Base-by-base conservation (phyloP, 2,888 invertebrate species). In the Tetropium fuscum region DNA sequence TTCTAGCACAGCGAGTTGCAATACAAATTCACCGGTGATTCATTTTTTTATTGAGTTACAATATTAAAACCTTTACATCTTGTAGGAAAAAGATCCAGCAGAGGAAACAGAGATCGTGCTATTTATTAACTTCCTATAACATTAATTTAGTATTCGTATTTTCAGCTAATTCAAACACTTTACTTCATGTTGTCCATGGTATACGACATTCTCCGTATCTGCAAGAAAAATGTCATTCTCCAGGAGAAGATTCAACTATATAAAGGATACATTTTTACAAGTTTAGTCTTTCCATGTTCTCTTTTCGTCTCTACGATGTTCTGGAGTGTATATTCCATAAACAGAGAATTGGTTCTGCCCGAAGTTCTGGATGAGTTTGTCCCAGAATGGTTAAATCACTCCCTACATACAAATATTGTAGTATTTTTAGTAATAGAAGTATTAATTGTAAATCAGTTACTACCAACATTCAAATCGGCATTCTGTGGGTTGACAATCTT, bases 291-390 rank as follows among this genome's bases (percentile, higher is more conserved):
- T 53, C 65, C 68, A 2, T 65, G 56, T 30, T 53, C 68, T 0
- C 19, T 69, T 11, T 66, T 69, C 49, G 64, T 70, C 2, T 51
- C 59, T 6, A 18, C 53, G 16, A 63, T 65, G 63, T 70, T 70
- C 36, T 70, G 70, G 70, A 48, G 56, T 18, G 44, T 70, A 4
- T 70, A 65, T 47, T 58, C 47, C 22, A 64, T 70, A 8, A 57
- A 70, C 55, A 58, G 70, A 49, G 70, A 70, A 44, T 60, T 53
- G 60, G 66, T 69, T n/a, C 43, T 66, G 15, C 68, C 69, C 1
- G 54, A 60, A 22, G 60, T 63, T 44, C 45, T 57, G 38, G 69
- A 69, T 16, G 53, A 61, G n/a, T 62, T 48, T 11, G 22, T 69
- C 18, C 68, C 69, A 11, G 13, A 47, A 6, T 69, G 69, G 69